Evolutionary conservation across 92 coral and sea anemone genomes (phyloP), one percentile per base, ranked within the genome.

Genomic region (Parazoanthus darwini): DNA sequence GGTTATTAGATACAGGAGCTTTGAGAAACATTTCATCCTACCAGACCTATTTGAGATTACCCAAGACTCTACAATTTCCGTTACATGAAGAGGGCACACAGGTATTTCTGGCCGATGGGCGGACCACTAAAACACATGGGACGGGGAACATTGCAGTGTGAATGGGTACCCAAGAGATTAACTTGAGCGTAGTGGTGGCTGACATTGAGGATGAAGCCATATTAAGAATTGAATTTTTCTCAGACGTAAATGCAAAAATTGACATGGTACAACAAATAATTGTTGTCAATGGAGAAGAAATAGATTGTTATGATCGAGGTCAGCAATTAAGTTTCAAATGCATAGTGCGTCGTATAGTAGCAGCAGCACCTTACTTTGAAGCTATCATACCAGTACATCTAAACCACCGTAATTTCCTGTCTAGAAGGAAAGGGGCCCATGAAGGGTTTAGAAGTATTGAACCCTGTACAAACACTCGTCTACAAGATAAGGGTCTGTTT

Each of bases 201-300:
- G 89, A 78, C 83, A 91, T 78, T 46, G 91, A 91, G 50, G 91
- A 91, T 48, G 36, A 48, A 6, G 91, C 81, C 79, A 88, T 77
- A 20, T 72, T 88, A 36, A 74, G 93, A 6, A 70, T 88, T 85
- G 91, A 91, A 70, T 91, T 88, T 71, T 48, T 78, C 63, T 43
- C 88, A 15, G 83, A 79, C 76, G 88, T 86, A 5, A 72, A 91
- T 85, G 91, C 82, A 4, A 86, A 91, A 4, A 88, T 88, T 72
- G 82, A 78, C 37, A 16, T 88, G 38, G 90, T 83, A 4, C 73
- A 81, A 51, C 78, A 89, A 78, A 42, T n/a, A 0, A 15, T 50
- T 42, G 56, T 78, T 35, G 42, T 78, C 33, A 74, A 58, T 78
- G 79, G 67, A 13, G 54, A 82, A 77, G 82, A 78, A 77, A n/a